phyloP scores from a whole-genome alignment of 2,888 invertebrate species.

The Ornithoptera alexandrae region DNA sequence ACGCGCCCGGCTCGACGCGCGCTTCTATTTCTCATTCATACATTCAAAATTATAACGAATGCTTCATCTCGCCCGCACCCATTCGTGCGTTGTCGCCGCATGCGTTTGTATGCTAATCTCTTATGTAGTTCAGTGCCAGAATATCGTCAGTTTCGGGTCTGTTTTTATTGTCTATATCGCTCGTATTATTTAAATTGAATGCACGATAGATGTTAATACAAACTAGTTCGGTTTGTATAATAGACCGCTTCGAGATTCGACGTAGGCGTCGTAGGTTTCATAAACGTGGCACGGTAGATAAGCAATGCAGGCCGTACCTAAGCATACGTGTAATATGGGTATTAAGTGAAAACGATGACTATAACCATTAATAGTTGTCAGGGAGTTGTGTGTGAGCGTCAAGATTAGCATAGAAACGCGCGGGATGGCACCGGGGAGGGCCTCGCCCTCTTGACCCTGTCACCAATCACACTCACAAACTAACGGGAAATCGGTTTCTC shows the following conservation, averaged over 20 bases:
- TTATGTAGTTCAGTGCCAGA: conserved; percentile 61
- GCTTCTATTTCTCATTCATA: conserved; percentile 77
- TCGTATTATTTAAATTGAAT: conserved; percentile 79
- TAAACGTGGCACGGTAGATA: conserved; percentile 66
- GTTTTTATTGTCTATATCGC: conserved; percentile 77
- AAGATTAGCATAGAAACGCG: conserved; percentile 77
- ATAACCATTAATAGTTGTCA: conserved; percentile 75
- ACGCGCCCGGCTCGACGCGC: conserved; percentile 64
- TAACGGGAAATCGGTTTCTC: conserved; percentile 74
- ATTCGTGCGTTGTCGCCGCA: conserved; percentile 63
- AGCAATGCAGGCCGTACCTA: conserved; percentile 50
- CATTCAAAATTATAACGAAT: conserved; percentile 79
- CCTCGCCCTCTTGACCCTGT: conserved; percentile 75
- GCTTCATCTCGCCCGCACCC: conserved; percentile 72
- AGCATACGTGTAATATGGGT: conserved; percentile 54
- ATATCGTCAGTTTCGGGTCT: conserved; percentile 72
- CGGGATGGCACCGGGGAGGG: conserved; percentile 66
- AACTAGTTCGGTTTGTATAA: conserved; percentile 69
- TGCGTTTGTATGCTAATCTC: conserved; percentile 78
- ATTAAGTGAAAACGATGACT: conserved; percentile 64
- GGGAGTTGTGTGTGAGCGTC: conserved; percentile 65
- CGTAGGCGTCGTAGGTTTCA: conserved; percentile 74
- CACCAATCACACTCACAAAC: conserved; percentile 66
- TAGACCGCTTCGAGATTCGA: conserved; percentile 48
- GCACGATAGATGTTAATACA: conserved; percentile 74